phyloP scores from a whole-genome alignment of 1,140 invertebrate genomes.

The Nomia melanderi region DNA sequence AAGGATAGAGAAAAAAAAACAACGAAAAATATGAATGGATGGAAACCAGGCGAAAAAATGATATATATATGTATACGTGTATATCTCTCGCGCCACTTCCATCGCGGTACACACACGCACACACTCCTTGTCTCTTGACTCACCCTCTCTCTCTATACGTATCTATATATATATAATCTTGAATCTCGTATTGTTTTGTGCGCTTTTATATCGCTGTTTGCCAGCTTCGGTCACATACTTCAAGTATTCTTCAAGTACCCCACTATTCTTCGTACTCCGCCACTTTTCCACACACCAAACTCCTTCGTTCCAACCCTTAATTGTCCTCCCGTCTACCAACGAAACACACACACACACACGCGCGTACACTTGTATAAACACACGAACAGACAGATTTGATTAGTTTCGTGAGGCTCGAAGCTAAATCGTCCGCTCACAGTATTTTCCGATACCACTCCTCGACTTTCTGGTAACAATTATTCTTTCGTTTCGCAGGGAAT shows the following conservation, averaged over 20 bases:
- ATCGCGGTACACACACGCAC: slow-evolving; percentile 48
- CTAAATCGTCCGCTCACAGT: too few species aligned
- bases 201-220: slow-evolving; percentile 72
- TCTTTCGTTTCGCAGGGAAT: too few species aligned
- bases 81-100: slow-evolving; percentile 49
- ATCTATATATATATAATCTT: slow-evolving; percentile 57
- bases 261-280: slow-evolving; percentile 11
- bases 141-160: slow-evolving; percentile 39
- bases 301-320: background rate
- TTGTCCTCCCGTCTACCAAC: background rate
- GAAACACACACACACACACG: slow-evolving; percentile 6
- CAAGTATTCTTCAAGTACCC: slow-evolving; percentile 59
- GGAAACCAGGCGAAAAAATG: slow-evolving; percentile 35
- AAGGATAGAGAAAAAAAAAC: too few species aligned
- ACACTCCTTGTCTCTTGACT: slow-evolving; percentile 55
- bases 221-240: slow-evolving; percentile 71
- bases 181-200: slow-evolving; percentile 68
- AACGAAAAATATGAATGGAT: slow-evolving; percentile 23
- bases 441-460: too few species aligned
- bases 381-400: background rate
- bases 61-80: slow-evolving; percentile 9
- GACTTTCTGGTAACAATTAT: too few species aligned
- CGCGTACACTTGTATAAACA: background rate
- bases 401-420: too few species aligned
- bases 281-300: slow-evolving; percentile 27